Evolutionary conservation across 2,888 invertebrate genomes (phyloP).

Genomic region (Pachydiplax longipennis): DNA sequence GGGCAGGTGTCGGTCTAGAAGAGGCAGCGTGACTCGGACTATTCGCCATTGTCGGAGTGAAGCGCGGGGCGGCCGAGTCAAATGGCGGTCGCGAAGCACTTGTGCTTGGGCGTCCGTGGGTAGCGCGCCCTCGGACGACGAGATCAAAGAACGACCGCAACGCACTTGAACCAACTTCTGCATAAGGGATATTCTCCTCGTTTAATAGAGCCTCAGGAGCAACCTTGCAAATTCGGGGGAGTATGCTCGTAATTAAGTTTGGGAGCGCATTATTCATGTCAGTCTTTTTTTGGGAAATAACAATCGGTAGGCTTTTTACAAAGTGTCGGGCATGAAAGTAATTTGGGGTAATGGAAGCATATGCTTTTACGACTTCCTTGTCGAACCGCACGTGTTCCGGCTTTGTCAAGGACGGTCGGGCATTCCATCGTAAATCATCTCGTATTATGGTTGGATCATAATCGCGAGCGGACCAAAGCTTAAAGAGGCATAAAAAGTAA

Average conservation of each 20-base stretch:
- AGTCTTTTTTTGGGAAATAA: background rate
- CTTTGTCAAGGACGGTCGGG: background rate
- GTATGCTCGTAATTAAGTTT: background rate
- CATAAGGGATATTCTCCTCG: background rate
- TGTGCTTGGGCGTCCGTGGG: too few relatives aligned
- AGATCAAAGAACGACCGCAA: background rate
- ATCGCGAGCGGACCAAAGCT: background rate
- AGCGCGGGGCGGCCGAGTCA: background rate
- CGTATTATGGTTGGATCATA: background rate
- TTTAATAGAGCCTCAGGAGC: background rate
- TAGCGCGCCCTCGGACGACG: background rate
- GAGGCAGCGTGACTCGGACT: background rate
- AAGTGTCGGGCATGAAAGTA: background rate
- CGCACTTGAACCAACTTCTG: background rate
- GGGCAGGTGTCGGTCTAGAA: background rate
- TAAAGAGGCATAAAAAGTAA: background rate
- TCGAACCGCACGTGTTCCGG: slow-evolving; percentile 23
- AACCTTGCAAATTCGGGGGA: background rate
- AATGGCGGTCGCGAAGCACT: background rate
- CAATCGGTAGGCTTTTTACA: background rate
- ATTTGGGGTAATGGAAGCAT: background rate
- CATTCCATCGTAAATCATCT: background rate
- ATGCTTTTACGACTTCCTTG: background rate
- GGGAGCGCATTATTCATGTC: background rate
- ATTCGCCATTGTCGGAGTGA: background rate